A percentile compares a stretch with the other conserved stretches of the same genome.
Conservation (phyloP, 2,113 vertebrate species). For the Xenus cinereus region DNA sequence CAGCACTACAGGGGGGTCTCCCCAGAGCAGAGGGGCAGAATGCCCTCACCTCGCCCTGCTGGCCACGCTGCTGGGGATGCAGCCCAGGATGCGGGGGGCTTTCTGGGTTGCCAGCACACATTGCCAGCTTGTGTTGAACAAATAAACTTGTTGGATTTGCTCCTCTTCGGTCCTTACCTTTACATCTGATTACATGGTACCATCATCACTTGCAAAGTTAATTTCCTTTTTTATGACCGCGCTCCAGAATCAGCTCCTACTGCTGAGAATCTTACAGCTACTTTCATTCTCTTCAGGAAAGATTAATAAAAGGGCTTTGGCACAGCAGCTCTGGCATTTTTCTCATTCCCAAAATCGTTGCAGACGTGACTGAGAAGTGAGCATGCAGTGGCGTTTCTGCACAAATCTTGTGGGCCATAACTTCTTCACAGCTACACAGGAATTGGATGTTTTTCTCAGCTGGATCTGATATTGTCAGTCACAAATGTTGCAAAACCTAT, state of each 20-base stretch:
- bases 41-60: no score
- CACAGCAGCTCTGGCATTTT: background rate
- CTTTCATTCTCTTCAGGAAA: background rate
- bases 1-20: no score
- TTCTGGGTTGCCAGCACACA: no score
- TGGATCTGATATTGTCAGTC: background rate
- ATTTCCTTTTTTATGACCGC: background rate
- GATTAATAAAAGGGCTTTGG: background rate
- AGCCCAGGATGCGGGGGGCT: no score
- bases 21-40: no score
- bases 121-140: no score
- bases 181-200: background rate
- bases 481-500: background rate
- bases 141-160: background rate
- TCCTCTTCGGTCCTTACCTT: background rate
- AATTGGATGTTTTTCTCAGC: background rate
- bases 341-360: background rate
- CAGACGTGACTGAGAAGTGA: accelerated
- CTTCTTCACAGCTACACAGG: background rate
- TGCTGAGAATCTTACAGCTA: no score
- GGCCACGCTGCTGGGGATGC: no score
- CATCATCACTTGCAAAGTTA: background rate
- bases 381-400: background rate
- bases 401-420: no score
- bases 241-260: background rate